Conservation (phyloP, 2,797 vertebrate species). For the Psittacula echo region DNA sequence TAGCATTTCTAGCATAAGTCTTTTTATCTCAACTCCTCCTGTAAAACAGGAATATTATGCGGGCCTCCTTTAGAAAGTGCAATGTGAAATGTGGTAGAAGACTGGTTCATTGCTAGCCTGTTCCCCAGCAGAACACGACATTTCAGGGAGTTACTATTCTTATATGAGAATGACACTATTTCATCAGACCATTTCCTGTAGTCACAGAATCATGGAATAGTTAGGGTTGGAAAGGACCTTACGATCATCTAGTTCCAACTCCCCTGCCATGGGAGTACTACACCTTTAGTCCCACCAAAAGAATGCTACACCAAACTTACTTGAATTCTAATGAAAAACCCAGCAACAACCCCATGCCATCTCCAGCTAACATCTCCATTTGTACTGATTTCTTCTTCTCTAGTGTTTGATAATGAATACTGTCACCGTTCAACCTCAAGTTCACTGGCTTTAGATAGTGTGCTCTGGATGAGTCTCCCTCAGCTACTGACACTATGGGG, state of each 20-base stretch:
- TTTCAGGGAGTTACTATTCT: not conserved
- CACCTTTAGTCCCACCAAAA: not conserved
- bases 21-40: not conserved
- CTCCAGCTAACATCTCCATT: not conserved
- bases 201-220: not conserved
- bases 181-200: not conserved
- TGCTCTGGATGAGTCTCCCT: not conserved
- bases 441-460: not conserved
- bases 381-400: not conserved
- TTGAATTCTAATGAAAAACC: not conserved
- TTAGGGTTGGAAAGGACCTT: not conserved
- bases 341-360: not conserved
- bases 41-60: not conserved
- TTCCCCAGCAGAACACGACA: not conserved
- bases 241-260: not conserved
- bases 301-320: not conserved
- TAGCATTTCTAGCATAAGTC: not conserved
- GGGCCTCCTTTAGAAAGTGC: not conserved
- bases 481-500: not conserved
- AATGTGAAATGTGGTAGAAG: not conserved
- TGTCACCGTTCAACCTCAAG: not conserved
- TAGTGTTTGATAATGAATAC: not conserved
- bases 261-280: not conserved
- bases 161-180: not conserved
- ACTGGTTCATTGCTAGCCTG: not conserved